These are phyloP conservation scores for Gnathonemus longibarbis DNA, from an alignment of 2,113 vertebrate genomes.

Conservation along the genomic window DNA sequence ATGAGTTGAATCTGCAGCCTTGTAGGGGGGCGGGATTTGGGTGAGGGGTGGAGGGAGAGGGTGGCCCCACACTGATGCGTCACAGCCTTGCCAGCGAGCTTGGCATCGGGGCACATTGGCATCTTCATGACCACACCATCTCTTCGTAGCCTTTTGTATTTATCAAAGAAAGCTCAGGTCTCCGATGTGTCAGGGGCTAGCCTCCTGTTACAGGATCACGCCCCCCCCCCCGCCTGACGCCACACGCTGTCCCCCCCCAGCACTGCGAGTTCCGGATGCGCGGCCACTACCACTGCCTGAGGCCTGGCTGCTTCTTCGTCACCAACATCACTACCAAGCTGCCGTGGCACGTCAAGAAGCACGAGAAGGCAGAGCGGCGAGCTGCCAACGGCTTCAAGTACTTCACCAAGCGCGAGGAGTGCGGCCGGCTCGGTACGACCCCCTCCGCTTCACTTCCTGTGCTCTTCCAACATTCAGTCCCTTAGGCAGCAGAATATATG, in stretches of 20 bases:
- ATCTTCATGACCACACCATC: not conserved
- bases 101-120: not conserved
- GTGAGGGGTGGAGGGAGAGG: not conserved
- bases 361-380: constrained; percentile 92
- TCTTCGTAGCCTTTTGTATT: not conserved
- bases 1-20: not conserved
- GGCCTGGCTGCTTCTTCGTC: constrained; percentile 87
- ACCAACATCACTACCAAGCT: constrained; percentile 99
- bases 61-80: not conserved
- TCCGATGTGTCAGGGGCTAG: not conserved
- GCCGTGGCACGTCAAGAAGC: constrained; percentile 97
- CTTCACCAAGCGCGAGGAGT: constrained; percentile 96
- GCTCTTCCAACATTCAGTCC: not conserved
- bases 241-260: constrained; percentile 47
- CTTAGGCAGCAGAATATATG: not conserved
- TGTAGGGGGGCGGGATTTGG: not conserved
- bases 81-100: not conserved
- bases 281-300: constrained; percentile 96
- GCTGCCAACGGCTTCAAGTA: constrained; percentile 98
- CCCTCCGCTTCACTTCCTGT: not conserved
- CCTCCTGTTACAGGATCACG: not conserved
- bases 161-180: not conserved
- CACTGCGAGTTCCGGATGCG: constrained; percentile 98
- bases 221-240: not conserved
- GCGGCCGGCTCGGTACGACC: constrained; percentile 79